Conservation (phyloP, 2,797 vertebrate species). For the Capromys pilorides region DNA sequence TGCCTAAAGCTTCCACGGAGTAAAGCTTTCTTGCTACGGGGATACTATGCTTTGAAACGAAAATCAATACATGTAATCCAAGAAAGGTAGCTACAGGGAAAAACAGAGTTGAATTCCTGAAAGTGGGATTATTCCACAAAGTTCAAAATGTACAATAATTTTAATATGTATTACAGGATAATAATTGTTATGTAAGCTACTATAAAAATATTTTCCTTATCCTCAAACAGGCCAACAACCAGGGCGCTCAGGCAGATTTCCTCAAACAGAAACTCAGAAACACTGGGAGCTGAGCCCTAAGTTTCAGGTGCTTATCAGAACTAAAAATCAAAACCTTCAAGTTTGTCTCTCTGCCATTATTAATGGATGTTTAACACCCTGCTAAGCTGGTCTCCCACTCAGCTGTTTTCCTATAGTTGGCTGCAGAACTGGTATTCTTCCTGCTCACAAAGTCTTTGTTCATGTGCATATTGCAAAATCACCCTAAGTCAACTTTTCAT, state of each 20-base stretch:
- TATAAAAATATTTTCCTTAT: neutral
- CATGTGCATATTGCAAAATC: constrained; percentile 77
- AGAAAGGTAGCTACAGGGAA: neutral
- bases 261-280: constrained; percentile 17
- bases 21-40: neutral
- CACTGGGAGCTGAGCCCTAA: neutral
- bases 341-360: constrained; percentile 68
- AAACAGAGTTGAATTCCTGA: neutral
- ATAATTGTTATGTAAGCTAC: neutral
- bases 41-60: neutral
- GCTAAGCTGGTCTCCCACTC: constrained; percentile 72
- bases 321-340: constrained; percentile 62
- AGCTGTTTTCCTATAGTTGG: constrained; percentile 68
- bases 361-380: constrained; percentile 79
- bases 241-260: neutral
- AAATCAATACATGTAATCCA: neutral
- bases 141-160: neutral
- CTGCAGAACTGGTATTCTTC: constrained; percentile 76
- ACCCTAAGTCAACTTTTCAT: constrained; percentile 76
- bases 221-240: neutral
- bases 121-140: neutral
- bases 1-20: neutral
- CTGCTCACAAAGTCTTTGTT: constrained; percentile 77
- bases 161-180: neutral
- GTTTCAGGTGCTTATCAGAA: constrained; percentile 38